A percentile compares a stretch with the other conserved stretches of the same genome.
phyloP scores from a whole-genome alignment of 2,888 invertebrate genomes.

The Mesoligia furuncula region DNA sequence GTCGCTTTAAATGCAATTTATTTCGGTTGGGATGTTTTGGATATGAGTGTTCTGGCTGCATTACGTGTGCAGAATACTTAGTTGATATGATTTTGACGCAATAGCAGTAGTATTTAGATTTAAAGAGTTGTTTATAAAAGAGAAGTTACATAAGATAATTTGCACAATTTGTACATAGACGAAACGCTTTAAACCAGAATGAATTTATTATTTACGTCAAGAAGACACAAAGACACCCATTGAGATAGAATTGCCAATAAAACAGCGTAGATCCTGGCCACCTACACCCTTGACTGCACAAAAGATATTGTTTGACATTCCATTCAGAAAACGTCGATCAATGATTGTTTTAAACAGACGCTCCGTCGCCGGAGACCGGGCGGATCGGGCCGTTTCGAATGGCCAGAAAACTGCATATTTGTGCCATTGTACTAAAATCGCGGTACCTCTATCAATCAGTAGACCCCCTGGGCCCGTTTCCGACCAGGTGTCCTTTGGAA shows the following conservation, averaged over 20 bases:
- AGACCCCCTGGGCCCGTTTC: slow-evolving; percentile 89
- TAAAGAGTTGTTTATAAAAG: neutral
- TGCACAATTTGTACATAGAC: slow-evolving; percentile 34
- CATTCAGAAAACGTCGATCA: slow-evolving; percentile 88
- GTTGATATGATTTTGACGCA: slow-evolving; percentile 10
- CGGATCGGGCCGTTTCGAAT: slow-evolving; percentile 69
- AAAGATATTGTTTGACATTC: slow-evolving; percentile 84
- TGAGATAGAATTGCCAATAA: slow-evolving; percentile 71
- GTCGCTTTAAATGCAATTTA: slow-evolving; percentile 43
- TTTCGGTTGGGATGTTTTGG: slow-evolving; percentile 33
- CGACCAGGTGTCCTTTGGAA: slow-evolving; percentile 90
- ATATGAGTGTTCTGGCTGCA: neutral
- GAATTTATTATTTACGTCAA: slow-evolving; percentile 33
- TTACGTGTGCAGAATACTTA: neutral
- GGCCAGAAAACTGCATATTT: slow-evolving; percentile 78
- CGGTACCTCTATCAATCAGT: slow-evolving; percentile 88
- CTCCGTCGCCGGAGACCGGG: slow-evolving; percentile 82
- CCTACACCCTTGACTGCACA: slow-evolving; percentile 74
- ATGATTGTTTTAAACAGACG: slow-evolving; percentile 90
- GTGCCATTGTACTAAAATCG: slow-evolving; percentile 80
- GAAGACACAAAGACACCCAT: slow-evolving; percentile 48
- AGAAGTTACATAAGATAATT: slow-evolving; percentile 15
- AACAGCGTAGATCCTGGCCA: slow-evolving; percentile 83
- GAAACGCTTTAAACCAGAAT: slow-evolving; percentile 42
- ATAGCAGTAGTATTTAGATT: neutral